phyloP scores from a whole-genome alignment of 1,140 invertebrate genomes.

The Mycetomoellerius zeteki region DNA sequence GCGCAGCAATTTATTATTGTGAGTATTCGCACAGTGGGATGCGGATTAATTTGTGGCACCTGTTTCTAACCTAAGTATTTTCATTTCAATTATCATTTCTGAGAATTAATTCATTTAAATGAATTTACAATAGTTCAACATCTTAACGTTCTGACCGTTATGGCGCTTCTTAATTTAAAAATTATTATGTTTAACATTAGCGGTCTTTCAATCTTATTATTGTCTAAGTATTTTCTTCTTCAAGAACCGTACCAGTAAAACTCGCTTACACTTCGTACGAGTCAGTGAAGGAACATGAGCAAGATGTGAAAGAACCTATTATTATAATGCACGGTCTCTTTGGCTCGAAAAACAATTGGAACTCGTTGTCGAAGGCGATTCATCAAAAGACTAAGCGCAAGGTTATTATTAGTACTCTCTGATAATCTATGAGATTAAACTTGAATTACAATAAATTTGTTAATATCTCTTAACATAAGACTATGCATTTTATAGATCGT shows the following conservation, averaged over 20 bases:
- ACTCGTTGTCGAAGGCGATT: conserved; percentile 92
- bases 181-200: no score
- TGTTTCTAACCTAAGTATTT: background rate
- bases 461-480: conserved; percentile 23
- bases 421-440: conserved; percentile 1
- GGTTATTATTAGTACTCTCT: conserved; percentile 82
- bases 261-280: conserved; percentile 89
- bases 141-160: no score
- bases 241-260: conserved; percentile 84
- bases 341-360: conserved; percentile 95
- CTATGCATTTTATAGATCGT: background rate
- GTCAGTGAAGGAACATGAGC: conserved; percentile 79
- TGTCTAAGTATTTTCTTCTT: background rate
- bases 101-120: no score
- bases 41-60: background rate
- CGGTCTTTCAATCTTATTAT: no score
- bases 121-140: no score
- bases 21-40: background rate
- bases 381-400: conserved; percentile 89
- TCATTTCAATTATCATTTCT: no score
- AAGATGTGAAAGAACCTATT: conserved; percentile 87
- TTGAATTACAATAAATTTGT: conserved; percentile 10
- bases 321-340: conserved; percentile 95
- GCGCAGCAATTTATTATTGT: background rate
- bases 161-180: no score